Evolutionary conservation across 2,888 invertebrate species (phyloP).

Genomic region (Hoplodrina ambigua): DNA sequence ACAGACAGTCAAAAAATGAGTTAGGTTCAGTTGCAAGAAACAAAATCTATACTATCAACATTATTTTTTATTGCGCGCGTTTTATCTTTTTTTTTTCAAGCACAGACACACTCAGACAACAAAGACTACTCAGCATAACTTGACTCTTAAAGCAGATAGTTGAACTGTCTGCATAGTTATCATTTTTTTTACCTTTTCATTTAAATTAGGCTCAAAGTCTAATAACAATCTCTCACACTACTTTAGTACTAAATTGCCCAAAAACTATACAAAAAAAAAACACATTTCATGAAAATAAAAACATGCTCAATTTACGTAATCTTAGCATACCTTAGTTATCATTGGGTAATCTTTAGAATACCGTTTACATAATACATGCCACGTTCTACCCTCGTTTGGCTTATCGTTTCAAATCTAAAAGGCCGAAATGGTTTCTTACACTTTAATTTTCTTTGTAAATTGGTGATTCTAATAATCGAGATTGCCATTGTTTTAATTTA

Average conservation of each 20-base stretch:
- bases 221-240: neutral
- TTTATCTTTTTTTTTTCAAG: conserved; percentile 14
- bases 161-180: conserved; percentile 28
- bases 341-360: conserved; percentile 26
- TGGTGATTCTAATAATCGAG: conserved; percentile 29
- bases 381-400: conserved; percentile 29
- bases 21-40: neutral
- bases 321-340: conserved; percentile 19
- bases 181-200: conserved; percentile 17
- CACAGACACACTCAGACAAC: conserved; percentile 32
- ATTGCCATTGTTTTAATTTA: conserved; percentile 8
- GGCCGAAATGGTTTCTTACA: conserved; percentile 17
- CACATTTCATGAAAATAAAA: neutral
- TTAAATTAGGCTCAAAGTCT: conserved; percentile 8
- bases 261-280: neutral
- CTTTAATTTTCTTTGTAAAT: conserved; percentile 47
- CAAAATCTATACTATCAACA: neutral
- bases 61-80: neutral
- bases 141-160: conserved; percentile 6
- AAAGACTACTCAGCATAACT: conserved; percentile 19
- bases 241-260: neutral
- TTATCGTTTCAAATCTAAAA: conserved; percentile 46
- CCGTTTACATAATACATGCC: conserved; percentile 42
- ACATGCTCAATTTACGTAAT: conserved; percentile 9
- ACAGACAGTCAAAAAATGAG: neutral